Evolutionary conservation across 2,797 vertebrate species (phyloP), one percentile per base, ranked within the genome.

Genomic region (Enteromius trimaculatus): DNA sequence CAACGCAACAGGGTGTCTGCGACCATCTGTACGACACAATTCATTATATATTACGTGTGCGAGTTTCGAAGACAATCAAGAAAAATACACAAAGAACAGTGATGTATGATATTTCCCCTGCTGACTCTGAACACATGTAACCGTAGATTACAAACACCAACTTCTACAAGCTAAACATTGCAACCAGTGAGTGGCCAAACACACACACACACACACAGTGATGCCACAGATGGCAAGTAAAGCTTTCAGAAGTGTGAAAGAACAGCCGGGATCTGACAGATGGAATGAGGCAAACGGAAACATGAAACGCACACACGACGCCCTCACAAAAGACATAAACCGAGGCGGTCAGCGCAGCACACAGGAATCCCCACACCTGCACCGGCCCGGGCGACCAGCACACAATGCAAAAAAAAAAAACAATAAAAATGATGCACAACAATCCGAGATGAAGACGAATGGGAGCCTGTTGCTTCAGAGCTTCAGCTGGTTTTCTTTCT

Each of bases 241-340:
- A 89, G 87, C 88, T 90, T 86, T 87, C 88, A 83, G 89, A 93
- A 88, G 91, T 91, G 92, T 89, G 90, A 93, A 89, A 87, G 88
- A 89, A 91, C 90, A 86, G 89, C 88, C 89, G 88, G 91, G 85
- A 51, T 90, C 90, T 89, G 93, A 90, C 92, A 93, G 92, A 93
- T 91, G 91, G 92, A 69, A 90, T 82, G 89, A 82, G 75, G 89
- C 87, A 90, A 81, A 89, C 19, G 77, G 90, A 90, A 93, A 81
- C 87, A 87, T 88, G 90, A 79, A 81, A 51, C 14, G 3, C 26
- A 60, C n/a, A 64, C 26, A 17, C 55, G 4, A 64, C 26, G 44
- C 69, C 65, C 81, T 88, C 76, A 77, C 49, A 88, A 71, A 53
- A 88, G 86, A 84, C 80, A 84, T 85, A 31, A 47, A 68, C 72